Percentiles rank a stretch among this genome's conserved stretches.
Evolutionary conservation across 1,140 invertebrate species (phyloP).

Genomic region (Drosophila baimaii): DNA sequence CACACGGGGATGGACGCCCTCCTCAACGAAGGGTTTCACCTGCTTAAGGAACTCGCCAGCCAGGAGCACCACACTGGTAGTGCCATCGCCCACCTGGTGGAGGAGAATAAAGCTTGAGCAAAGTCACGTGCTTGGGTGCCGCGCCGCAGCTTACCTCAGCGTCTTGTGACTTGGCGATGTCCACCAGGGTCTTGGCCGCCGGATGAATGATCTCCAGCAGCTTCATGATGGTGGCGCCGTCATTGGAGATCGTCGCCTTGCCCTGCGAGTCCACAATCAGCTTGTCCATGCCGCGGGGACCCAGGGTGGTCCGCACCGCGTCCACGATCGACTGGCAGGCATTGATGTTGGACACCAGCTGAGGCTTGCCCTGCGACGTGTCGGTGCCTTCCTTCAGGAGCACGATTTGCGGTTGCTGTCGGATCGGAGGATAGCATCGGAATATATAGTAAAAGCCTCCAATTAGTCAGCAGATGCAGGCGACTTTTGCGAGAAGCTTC

Average conservation of each 20-base stretch:
- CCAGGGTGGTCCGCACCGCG: slow-evolving; percentile 97
- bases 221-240: slow-evolving; percentile 99
- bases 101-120: slow-evolving; percentile 25
- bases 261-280: slow-evolving; percentile 96
- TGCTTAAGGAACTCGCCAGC: slow-evolving; percentile 98
- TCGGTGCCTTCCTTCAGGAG: slow-evolving; percentile 99
- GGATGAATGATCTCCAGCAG: slow-evolving; percentile 98
- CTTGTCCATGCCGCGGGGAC: slow-evolving; percentile 99
- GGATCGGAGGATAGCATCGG: slow-evolving; percentile 65
- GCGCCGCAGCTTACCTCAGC: slow-evolving; percentile 92
- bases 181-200: slow-evolving; percentile 98
- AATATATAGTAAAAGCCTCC: slow-evolving; percentile 10
- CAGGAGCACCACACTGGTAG: slow-evolving; percentile 97
- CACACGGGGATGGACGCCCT: slow-evolving; percentile 97
- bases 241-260: slow-evolving; percentile 98
- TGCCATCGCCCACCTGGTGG: slow-evolving; percentile 97
- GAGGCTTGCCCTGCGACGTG: slow-evolving; percentile 96
- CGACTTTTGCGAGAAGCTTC: slow-evolving; percentile 79
- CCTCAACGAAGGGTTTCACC: slow-evolving; percentile 97
- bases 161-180: slow-evolving; percentile 99
- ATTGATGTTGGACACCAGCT: slow-evolving; percentile 99
- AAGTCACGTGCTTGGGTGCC: slow-evolving; percentile 40
- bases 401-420: slow-evolving; percentile 98
- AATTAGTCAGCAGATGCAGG: slow-evolving; percentile 70
- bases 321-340: slow-evolving; percentile 99